Base-by-base conservation (phyloP, 2,888 invertebrate genomes). In the Mystacides longicornis region DNA sequence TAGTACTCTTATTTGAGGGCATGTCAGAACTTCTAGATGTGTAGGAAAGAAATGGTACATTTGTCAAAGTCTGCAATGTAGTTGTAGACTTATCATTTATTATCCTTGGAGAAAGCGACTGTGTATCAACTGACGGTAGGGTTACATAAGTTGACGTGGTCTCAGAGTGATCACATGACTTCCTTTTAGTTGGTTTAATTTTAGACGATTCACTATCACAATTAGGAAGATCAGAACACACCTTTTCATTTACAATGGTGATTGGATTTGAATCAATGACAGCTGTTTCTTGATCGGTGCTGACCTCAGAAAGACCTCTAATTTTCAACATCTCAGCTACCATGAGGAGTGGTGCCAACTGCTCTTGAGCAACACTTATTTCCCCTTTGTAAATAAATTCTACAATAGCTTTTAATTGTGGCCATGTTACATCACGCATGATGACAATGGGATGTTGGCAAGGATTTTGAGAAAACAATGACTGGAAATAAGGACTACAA, bases 311-410 rank as follows among this genome's bases (percentile, higher is more conserved):
- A 63, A 93, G 69, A 1, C 93, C 93, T 21, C 92, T 81, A 55
- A 93, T 89, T 71, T 92, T 91, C 33, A 93, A 73, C 64, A 86
- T 49, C 37, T 56, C 55, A 3, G 55, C 55, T 11, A 52, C 55
- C 37, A 51, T 56, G 4, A 56, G 42, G 18, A 56, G 18, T 1
- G 55, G 55, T 11, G 51, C 55, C 2, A 56, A 33, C 22, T 56
- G 55, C n/a, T 93, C 92, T 71, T 93, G 92, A 52, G 88, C 88
- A 59, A 94, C 93, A 73, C 93, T 93, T 65, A 94, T 93, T 77
- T 94, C 93, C 16, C 94, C 94, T 66, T 89, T 88, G 77, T 94
- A 94, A 93, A 94, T 94, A 67, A 93, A 94, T 71, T 94, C 93
- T 49, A 94, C 92, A 55, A 89, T 89, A 57, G 93, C 91, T 70